phyloP scores from a whole-genome alignment of 1,140 invertebrate genomes.

The Zaprionus nigranus region DNA sequence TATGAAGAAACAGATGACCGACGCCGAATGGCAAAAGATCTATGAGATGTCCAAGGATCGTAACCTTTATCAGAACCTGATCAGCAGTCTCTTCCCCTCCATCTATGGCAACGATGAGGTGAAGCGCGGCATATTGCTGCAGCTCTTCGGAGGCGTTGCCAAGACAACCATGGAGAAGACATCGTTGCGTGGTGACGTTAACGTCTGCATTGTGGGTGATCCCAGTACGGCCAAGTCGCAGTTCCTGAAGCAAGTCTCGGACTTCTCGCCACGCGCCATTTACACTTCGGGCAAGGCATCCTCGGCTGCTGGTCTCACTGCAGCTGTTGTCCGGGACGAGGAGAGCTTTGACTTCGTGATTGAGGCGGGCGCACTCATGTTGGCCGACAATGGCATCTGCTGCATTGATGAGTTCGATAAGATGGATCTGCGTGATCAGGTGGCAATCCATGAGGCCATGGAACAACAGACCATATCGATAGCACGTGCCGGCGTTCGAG shows the following conservation, averaged over 20 bases:
- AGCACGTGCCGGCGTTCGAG: conserved; percentile 98
- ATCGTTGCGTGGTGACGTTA: conserved; percentile 97
- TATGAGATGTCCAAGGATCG: conserved; percentile 98
- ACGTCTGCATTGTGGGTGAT: conserved; percentile 99
- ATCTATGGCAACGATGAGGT: conserved; percentile 99
- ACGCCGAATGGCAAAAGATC: conserved; percentile 97
- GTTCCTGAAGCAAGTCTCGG: conserved; percentile 97
- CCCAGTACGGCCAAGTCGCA: conserved; percentile 99
- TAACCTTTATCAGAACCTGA: conserved; percentile 96
- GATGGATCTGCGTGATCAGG: conserved; percentile 99
- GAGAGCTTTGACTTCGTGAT: conserved; percentile 99
- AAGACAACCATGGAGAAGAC: conserved; percentile 97
- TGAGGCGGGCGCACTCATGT: conserved; percentile 99
- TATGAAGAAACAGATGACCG: conserved; percentile 97
- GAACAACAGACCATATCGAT: conserved; percentile 99
- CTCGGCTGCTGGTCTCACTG: conserved; percentile 98
- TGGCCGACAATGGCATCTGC: conserved; percentile 99
- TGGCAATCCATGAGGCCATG: conserved; percentile 99
- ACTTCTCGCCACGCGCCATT: conserved; percentile 97
- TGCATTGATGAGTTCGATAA: conserved; percentile 99
- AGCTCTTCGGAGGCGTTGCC: conserved; percentile 98
- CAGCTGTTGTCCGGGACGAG: conserved; percentile 98
- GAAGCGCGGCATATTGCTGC: conserved; percentile 96
- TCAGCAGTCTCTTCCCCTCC: conserved; percentile 96
- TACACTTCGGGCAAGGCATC: conserved; percentile 99